phyloP scores from a whole-genome alignment of 1,140 invertebrate genomes.

The Drosophila sp. region DNA sequence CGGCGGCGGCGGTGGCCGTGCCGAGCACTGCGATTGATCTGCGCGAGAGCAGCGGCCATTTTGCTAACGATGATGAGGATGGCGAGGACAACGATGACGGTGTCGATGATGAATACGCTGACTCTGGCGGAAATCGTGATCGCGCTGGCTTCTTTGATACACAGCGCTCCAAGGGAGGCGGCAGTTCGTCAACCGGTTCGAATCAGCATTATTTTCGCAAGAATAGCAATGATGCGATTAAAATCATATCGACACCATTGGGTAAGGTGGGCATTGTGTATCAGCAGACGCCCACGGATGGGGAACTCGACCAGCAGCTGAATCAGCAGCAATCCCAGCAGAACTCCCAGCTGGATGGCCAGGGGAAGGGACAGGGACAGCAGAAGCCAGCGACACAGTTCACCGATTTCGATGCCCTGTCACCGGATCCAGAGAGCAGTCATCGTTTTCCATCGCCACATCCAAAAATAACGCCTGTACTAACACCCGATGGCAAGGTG shows the following conservation, averaged over 20 bases:
- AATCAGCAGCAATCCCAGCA: constrained; percentile 53
- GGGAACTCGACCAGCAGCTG: constrained; percentile 38
- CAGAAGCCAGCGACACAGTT: constrained; percentile 69
- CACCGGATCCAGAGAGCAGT: constrained; percentile 84
- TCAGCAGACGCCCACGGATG: constrained; percentile 72
- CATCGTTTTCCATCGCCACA: constrained; percentile 84
- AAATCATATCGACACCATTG: constrained; percentile 82
- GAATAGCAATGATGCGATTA: constrained; percentile 84
- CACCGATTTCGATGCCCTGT: constrained; percentile 82
- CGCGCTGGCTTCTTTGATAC: constrained; percentile 74
- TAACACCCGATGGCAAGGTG: constrained; percentile 85
- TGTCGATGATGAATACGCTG: constrained; percentile 76
- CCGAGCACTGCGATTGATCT: constrained; percentile 80
- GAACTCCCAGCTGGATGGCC: constrained; percentile 35
- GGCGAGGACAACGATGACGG: constrained; percentile 80
- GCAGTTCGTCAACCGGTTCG: constrained; percentile 12
- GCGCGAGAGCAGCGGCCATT: constrained; percentile 84
- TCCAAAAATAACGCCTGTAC: constrained; percentile 84
- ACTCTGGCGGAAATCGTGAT: constrained; percentile 56
- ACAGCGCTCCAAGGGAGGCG: constrained; percentile 55
- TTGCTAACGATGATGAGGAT: constrained; percentile 84
- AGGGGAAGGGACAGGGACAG: constrained; percentile 48
- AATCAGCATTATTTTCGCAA: constrained; percentile 79
- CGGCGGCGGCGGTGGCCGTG: constrained; percentile 53
- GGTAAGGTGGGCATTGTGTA: constrained; percentile 84